These are phyloP conservation scores for Saguinus imperator DNA, from an alignment of 2,113 vertebrate genomes.

Conservation along the genomic window DNA sequence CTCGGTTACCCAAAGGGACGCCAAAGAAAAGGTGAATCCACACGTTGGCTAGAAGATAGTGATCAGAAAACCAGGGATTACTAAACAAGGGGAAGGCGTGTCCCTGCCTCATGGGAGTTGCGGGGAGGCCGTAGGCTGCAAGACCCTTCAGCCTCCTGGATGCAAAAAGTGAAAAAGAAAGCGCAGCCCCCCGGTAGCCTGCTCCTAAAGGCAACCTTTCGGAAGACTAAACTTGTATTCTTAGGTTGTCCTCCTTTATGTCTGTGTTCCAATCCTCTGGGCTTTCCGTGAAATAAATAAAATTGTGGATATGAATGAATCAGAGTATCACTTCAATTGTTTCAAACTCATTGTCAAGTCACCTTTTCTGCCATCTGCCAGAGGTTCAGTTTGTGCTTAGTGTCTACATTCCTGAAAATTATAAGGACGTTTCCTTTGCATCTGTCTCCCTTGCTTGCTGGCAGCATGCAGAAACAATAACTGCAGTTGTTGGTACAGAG, in stretches of 20 bases:
- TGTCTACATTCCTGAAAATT: not conserved
- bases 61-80: too few relatives aligned
- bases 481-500: not conserved
- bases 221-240: not conserved
- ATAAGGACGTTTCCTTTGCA: not conserved
- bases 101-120: too few relatives aligned
- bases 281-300: not conserved
- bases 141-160: not conserved
- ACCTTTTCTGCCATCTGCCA: not conserved
- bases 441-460: not conserved
- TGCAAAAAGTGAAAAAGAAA: rapidly evolving
- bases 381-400: not conserved
- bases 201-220: not conserved
- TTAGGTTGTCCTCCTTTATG: not conserved
- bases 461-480: not conserved
- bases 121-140: too few relatives aligned
- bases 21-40: not conserved
- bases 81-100: not conserved
- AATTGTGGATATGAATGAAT: not conserved
- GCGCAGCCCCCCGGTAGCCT: rapidly evolving
- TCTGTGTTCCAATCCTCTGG: too few relatives aligned
- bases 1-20: rapidly evolving
- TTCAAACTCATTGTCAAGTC: not conserved
- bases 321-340: not conserved
- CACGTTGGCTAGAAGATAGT: rapidly evolving